These are phyloP conservation scores for Epicauta chinensis DNA, from an alignment of 1,140 invertebrate species.

Conservation along the genomic window DNA sequence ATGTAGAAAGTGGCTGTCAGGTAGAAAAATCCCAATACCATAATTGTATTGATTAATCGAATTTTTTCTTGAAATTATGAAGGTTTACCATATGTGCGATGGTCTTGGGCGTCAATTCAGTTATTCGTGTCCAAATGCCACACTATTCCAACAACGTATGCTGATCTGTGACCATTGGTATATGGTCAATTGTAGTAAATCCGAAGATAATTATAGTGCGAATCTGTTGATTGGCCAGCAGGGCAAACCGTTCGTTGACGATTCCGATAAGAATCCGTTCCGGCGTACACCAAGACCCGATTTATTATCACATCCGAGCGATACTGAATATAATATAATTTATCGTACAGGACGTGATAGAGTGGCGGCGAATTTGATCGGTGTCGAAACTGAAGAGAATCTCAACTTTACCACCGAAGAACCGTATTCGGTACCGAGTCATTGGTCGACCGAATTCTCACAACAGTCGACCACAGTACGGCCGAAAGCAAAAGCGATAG, in stretches of 20 bases:
- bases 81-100: constrained; percentile 75
- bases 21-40: constrained; percentile 38
- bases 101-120: constrained; percentile 64
- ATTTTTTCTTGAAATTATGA: constrained; percentile 19
- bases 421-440: constrained; percentile 34
- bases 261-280: constrained; percentile 49
- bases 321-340: constrained; percentile 42
- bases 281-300: constrained; percentile 57
- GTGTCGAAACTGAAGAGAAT: constrained; percentile 22
- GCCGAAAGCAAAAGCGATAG: constrained; percentile 4
- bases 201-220: constrained; percentile 59
- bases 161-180: constrained; percentile 76
- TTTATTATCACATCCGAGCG: constrained; percentile 51
- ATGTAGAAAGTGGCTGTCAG: constrained; percentile 67
- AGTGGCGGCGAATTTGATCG: constrained; percentile 25
- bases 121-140: constrained; percentile 69
- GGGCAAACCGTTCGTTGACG: constrained; percentile 61
- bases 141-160: constrained; percentile 72
- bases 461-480: constrained; percentile 8
- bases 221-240: constrained; percentile 64
- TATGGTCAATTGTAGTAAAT: constrained; percentile 70
- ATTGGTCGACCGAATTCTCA: constrained; percentile 34
- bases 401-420: constrained; percentile 19
- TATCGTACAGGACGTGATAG: constrained; percentile 22
- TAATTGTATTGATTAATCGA: neutral